Evolutionary conservation across 1,140 invertebrate species (phyloP), one percentile per base, ranked within the genome.

Genomic region (Helicoverpa zea): DNA sequence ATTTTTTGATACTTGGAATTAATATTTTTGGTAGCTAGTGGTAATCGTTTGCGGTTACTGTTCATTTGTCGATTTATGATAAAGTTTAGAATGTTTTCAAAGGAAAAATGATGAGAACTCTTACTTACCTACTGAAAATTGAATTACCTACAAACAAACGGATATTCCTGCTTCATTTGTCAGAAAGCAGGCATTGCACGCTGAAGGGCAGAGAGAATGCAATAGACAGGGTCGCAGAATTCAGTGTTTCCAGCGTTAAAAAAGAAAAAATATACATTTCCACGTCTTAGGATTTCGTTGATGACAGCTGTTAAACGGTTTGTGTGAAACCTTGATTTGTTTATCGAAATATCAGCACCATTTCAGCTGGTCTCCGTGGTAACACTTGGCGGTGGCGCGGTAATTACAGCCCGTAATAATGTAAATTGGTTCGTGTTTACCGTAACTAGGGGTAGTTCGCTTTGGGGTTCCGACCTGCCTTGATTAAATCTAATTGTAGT

Each of bases 381-480:
- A 66, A 77, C 75, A 77, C 75, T 77, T 77, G 66, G 18, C 16
- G 61, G 54, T 76, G 52, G 59, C 58, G 74, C 74, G 58, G 74
- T 76, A 77, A 77, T 77, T 77, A 77, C 75, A 7, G 3, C 51
- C 59, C 75, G 61, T 63, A 66, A 77, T 77, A 64, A 77, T 77
- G 75, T 77, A 77, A 77, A 77, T 77, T 77, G 75, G 61, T 77
- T 77, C 75, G 75, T 77, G 75, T 66, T 77, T 72, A 72, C 75
- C 47, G 59, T 77, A 77, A 77, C 75, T 77, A 77, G 61, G 75
- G 61, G 75, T 77, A 54, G 75, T 64, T 77, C 49, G 49, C 23
- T 72, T 72, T 66, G 43, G 75, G 75, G 61, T 77, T 64, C 61
- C 23, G 49, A 72, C 18, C 49, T 72, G 68, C 12, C 18, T 72